phyloP scores from a whole-genome alignment of 2,888 invertebrate genomes.

The Leptopilina syphax region DNA sequence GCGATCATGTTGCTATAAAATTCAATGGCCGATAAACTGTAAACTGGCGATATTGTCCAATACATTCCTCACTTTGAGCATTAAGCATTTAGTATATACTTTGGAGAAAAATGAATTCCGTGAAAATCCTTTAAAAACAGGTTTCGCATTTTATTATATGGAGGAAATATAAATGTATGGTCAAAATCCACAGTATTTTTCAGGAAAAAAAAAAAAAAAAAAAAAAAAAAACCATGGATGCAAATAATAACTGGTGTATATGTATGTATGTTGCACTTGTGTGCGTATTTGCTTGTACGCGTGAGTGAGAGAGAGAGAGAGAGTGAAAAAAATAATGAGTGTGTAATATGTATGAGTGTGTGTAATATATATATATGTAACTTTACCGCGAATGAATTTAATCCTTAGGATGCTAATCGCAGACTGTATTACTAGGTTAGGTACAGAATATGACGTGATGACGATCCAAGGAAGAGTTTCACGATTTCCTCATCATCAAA shows the following conservation, averaged over 20 bases:
- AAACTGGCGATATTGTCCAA: slow-evolving; percentile 22
- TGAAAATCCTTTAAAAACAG: slow-evolving; percentile 25
- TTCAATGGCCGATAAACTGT: slow-evolving; percentile 34
- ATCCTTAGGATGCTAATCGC: slow-evolving; percentile 71
- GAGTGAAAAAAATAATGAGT: slow-evolving; percentile 59
- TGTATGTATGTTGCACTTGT: slow-evolving; percentile 50
- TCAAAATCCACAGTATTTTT: slow-evolving; percentile 20
- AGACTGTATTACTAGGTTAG: slow-evolving; percentile 75
- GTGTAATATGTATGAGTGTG: slow-evolving; percentile 74
- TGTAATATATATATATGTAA: slow-evolving; percentile 73
- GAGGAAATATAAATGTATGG: slow-evolving; percentile 26
- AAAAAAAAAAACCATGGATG: background rate
- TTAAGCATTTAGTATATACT: slow-evolving; percentile 12
- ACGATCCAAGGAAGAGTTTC: slow-evolving; percentile 58
- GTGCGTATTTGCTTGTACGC: slow-evolving; percentile 49
- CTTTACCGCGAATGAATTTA: slow-evolving; percentile 69
- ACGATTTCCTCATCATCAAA: background rate
- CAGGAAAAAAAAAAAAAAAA: background rate
- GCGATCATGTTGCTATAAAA: slow-evolving; percentile 37
- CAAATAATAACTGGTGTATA: slow-evolving; percentile 51
- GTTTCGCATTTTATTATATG: slow-evolving; percentile 25
- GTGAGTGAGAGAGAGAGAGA: slow-evolving; percentile 58
- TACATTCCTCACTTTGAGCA: slow-evolving; percentile 36
- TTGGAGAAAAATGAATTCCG: slow-evolving; percentile 32
- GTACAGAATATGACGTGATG: slow-evolving; percentile 67